Evolutionary conservation across 2,797 vertebrate genomes (phyloP).

Genomic region (Siniperca undulata): DNA sequence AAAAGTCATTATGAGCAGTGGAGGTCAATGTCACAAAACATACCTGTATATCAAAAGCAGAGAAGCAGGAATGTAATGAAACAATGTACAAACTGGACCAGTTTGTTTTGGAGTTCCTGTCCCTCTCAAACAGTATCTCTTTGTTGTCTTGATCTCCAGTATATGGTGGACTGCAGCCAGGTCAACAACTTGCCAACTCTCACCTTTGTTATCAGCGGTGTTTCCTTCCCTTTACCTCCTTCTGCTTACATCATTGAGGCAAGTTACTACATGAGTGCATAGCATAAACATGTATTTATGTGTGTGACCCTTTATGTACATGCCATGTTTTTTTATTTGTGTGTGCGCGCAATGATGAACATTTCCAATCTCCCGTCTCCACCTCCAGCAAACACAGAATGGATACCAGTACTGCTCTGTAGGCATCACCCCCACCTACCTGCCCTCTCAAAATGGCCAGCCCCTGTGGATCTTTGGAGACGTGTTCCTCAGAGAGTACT

Average conservation of each 20-base stretch:
- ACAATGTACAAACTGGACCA: not conserved
- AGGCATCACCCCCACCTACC: conserved; percentile 79
- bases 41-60: not conserved
- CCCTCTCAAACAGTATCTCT: not conserved
- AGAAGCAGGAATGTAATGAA: not conserved
- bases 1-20: not conserved
- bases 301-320: not conserved
- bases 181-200: conserved; percentile 79
- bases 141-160: conserved; percentile 70
- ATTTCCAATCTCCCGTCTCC: not conserved
- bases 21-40: not conserved
- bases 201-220: conserved; percentile 80
- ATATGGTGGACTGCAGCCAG: conserved; percentile 77
- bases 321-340: not conserved
- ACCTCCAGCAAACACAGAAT: conserved; percentile 32
- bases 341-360: not conserved
- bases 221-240: conserved; percentile 75
- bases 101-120: not conserved
- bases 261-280: conserved; percentile 6
- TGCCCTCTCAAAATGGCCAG: conserved; percentile 78
- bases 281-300: not conserved
- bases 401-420: conserved; percentile 77
- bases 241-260: conserved; percentile 79
- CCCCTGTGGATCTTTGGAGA: conserved; percentile 88
- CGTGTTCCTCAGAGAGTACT: conserved; percentile 88